phyloP scores from a whole-genome alignment of 1,140 invertebrate genomes.

The Lordiphosa collinella region DNA sequence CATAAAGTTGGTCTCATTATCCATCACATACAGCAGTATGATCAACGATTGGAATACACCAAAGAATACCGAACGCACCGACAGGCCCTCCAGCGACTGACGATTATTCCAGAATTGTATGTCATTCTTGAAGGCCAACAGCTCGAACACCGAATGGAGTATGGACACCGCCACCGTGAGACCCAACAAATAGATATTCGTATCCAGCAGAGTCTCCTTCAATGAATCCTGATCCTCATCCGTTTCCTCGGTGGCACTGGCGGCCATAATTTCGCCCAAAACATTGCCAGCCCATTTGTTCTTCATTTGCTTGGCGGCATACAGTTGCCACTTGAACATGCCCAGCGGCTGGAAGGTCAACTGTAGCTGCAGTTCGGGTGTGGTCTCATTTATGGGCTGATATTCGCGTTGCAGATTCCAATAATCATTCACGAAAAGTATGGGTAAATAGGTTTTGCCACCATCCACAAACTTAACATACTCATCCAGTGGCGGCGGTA shows the following conservation, averaged over 20 bases:
- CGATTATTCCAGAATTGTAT: conserved; percentile 99
- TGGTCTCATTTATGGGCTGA: conserved; percentile 93
- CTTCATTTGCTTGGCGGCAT: conserved; percentile 95
- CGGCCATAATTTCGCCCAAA: conserved; percentile 80
- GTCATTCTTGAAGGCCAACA: conserved; percentile 99
- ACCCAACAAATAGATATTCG: conserved; percentile 96
- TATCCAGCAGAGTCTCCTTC: conserved; percentile 98
- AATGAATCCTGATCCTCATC: conserved; percentile 98
- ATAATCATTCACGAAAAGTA: conserved; percentile 98
- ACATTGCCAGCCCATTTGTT: conserved; percentile 86
- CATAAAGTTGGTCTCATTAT: conserved; percentile 99
- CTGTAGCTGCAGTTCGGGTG: conserved; percentile 85
- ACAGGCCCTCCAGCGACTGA: conserved; percentile 97
- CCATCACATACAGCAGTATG: conserved; percentile 96
- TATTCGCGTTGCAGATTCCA: conserved; percentile 99
- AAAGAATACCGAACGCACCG: conserved; percentile 99
- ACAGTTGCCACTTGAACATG: conserved; percentile 98
- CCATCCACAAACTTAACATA: conserved; percentile 93
- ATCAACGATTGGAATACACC: conserved; percentile 98
- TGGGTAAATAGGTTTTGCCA: conserved; percentile 93
- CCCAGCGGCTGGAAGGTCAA: conserved; percentile 97
- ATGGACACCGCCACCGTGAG: conserved; percentile 96
- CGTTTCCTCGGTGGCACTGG: conserved; percentile 54
- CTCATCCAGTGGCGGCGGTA: conserved; percentile 95
- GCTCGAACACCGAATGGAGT: conserved; percentile 98